Base-by-base conservation (phyloP, 2,888 invertebrate species). In the Tholera decimalis region DNA sequence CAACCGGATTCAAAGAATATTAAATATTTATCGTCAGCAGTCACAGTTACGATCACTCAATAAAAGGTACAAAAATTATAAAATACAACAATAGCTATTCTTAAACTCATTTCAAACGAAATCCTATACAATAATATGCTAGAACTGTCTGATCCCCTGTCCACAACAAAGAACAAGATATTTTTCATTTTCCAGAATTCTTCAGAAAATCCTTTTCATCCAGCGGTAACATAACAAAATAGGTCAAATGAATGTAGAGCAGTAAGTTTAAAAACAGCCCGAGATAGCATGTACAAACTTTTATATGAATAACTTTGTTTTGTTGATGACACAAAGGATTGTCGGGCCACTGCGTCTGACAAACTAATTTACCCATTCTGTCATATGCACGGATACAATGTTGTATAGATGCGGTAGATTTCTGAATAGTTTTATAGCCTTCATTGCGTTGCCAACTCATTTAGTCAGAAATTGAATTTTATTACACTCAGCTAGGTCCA, bases 301-400 rank as follows among this genome's bases (percentile, higher is more conserved):
- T 78, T 77, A 79, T 77, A 64, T 72, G 78, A 79, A 77, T 83
- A 83, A 81, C 76, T 79, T 83, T 79, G 79, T 84, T 83, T 73
- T 77, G 82, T 77, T 83, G 82, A 83, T 83, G 84, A 84, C 74
- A 84, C 84, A 85, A 85, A 85, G 83, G 83, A 75, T 78, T 77
- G 73, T 57, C 75, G 74, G 81, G 61, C 72, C 74, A 68, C 51
- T 82, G 85, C 69, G 68, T 73, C 77, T 81, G 79, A 77, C 80
- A 80, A 79, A 79, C 81, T 81, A 82, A 85, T 83, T 84, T 83
- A 69, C 64, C 51, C 73, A 79, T 73, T 73, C 70, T 73, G 60
- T 68, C 62, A 68, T 61, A 53, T 58, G 55, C 64, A 56, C 41
- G 37, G 59, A 75, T 55, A 55, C 67, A 51, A 22, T 62, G 22